A percentile compares a stretch with the other conserved stretches of the same genome.
These are phyloP conservation scores for Drosophila varians DNA, from an alignment of 1,140 invertebrate genomes.

Conservation along the genomic window DNA sequence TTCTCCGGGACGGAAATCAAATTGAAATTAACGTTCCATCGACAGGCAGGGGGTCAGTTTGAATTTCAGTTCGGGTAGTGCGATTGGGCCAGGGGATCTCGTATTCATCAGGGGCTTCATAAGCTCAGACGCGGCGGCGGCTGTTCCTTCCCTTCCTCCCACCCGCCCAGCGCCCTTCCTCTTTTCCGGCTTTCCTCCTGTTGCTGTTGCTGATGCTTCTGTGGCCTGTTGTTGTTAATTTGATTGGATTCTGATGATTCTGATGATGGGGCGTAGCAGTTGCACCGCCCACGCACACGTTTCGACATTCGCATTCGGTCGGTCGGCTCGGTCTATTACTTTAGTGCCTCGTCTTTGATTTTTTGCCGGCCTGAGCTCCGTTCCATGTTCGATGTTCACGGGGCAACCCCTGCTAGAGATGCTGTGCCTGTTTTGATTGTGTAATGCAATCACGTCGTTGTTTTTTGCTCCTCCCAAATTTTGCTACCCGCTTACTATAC, in stretches of 20 bases:
- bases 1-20: constrained; percentile 73
- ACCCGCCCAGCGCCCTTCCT: too few relatives aligned
- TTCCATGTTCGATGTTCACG: not conserved
- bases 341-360: constrained; percentile 74
- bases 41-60: constrained; percentile 31
- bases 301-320: constrained; percentile 35
- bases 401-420: constrained; percentile 25
- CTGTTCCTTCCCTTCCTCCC: not conserved
- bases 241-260: constrained; percentile 84
- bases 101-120: constrained; percentile 46
- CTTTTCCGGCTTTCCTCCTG: constrained; percentile 1
- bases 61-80: constrained; percentile 29
- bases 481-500: not conserved
- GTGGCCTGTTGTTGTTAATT: constrained; percentile 83
- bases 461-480: constrained; percentile 33
- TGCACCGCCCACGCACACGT: constrained; percentile 81
- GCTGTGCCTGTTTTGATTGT: constrained; percentile 76
- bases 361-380: constrained; percentile 39
- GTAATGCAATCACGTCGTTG: constrained; percentile 83
- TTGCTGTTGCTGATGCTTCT: constrained; percentile 26
- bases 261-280: constrained; percentile 81
- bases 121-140: constrained; percentile 15
- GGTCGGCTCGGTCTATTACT: constrained; percentile 63
- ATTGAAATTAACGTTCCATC: constrained; percentile 82
- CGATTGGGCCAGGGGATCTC: constrained; percentile 21